phyloP scores from a whole-genome alignment of 2,113 vertebrate species.

The Cyprinodon variegatus region DNA sequence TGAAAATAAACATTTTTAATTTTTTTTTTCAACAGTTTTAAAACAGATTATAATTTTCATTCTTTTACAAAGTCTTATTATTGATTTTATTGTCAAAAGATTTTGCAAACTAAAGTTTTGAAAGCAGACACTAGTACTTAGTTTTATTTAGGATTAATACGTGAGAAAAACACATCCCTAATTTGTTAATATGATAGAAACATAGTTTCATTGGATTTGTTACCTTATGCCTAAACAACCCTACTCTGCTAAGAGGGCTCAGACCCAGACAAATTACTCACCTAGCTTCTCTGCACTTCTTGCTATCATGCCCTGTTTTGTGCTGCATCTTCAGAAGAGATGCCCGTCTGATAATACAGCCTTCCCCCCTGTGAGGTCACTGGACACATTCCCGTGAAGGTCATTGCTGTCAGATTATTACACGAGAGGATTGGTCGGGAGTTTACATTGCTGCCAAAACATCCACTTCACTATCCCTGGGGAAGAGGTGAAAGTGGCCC shows the following conservation, averaged over 20 bases:
- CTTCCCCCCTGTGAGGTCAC: slow-evolving; percentile 61
- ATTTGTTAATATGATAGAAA: slow-evolving; percentile 30
- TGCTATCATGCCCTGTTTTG: slow-evolving; percentile 60
- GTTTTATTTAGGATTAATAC: not conserved
- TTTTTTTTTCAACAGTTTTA: not conserved
- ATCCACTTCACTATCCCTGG: slow-evolving; percentile 43
- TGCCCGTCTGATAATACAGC: slow-evolving; percentile 41
- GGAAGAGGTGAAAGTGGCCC: slow-evolving; percentile 35
- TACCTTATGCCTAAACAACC: slow-evolving; percentile 48
- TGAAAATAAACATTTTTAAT: not conserved
- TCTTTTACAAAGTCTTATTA: too few species aligned
- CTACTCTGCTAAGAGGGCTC: slow-evolving; percentile 46
- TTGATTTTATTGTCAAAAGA: too few species aligned
- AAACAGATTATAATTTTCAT: not conserved
- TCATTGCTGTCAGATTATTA: slow-evolving; percentile 68
- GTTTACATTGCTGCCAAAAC: slow-evolving; percentile 57
- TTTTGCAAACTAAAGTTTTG: not conserved
- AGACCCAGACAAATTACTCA: slow-evolving; percentile 68
- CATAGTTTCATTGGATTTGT: too few species aligned
- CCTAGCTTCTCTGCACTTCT: slow-evolving; percentile 46
- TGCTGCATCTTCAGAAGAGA: slow-evolving; percentile 50
- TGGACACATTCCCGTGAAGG: slow-evolving; percentile 63
- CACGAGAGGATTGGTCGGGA: slow-evolving; percentile 50
- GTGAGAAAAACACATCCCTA: slow-evolving; percentile 38
- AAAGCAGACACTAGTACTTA: not conserved